Conservation (phyloP, 1,140 invertebrate genomes). For the Centruroides vittatus region DNA sequence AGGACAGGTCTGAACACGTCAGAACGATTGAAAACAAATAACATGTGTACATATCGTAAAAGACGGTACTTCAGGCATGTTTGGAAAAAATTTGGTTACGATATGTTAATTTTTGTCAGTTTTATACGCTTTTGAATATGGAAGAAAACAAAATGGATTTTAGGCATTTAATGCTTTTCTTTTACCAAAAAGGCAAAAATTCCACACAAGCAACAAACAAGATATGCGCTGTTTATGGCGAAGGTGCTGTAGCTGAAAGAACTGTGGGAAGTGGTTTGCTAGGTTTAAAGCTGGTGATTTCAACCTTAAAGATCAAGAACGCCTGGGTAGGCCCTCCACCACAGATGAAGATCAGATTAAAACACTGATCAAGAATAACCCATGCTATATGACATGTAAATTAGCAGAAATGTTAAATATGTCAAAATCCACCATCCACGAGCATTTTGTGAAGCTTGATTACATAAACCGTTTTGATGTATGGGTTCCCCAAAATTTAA, state of each 20-base stretch:
- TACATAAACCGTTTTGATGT: conserved; percentile 1
- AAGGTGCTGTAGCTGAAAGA: neutral
- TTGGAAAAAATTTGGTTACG: neutral
- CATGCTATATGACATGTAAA: neutral
- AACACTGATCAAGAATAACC: neutral
- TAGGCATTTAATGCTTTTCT: conserved; percentile 1
- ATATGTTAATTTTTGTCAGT: too few species aligned
- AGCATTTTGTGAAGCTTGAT: neutral
- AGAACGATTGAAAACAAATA: neutral
- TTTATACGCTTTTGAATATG: neutral
- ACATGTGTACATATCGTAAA: neutral
- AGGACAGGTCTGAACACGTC: neutral
- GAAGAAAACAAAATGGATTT: neutral
- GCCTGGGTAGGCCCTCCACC: neutral
- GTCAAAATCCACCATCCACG: neutral
- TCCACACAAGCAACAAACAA: neutral
- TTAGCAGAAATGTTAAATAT: neutral
- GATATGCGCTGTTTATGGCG: neutral
- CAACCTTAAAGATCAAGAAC: conserved; percentile 1
- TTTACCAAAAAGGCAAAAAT: neutral
- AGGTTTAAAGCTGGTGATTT: neutral
- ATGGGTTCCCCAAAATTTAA: neutral
- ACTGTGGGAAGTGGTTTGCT: neutral
- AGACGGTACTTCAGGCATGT: neutral
- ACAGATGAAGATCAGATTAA: neutral